A percentile compares a stretch with the other conserved stretches of the same genome.
phyloP scores from a whole-genome alignment of 2,113 vertebrate species.

The Thamnophis sirtalis region DNA sequence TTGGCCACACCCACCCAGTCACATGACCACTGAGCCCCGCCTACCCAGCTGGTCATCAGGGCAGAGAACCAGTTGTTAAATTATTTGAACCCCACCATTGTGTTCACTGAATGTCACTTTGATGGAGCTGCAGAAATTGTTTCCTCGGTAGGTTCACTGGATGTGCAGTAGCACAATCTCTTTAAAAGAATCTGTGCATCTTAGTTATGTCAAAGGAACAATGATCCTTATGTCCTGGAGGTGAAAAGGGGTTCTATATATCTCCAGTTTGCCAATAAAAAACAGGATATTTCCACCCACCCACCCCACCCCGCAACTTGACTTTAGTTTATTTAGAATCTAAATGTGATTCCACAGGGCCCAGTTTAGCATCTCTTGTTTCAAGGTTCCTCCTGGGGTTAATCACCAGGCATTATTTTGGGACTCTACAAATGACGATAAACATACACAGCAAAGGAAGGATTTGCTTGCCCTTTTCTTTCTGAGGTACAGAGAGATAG shows the following conservation, averaged over 20 bases:
- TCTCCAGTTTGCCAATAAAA: not conserved
- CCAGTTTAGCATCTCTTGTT: not conserved
- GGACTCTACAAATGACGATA: constrained; percentile 19
- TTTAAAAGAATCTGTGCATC: not conserved
- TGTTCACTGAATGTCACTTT: not conserved
- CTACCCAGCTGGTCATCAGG: no score
- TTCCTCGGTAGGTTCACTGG: no score
- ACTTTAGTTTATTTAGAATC: not conserved
- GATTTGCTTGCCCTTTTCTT: not conserved
- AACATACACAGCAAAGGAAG: constrained; percentile 11
- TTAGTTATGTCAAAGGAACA: not conserved
- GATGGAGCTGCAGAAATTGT: not conserved
- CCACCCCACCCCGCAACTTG: not conserved
- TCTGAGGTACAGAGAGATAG: not conserved
- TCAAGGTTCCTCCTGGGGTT: not conserved
- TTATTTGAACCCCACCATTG: no score
- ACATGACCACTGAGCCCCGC: no score
- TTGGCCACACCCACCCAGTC: no score
- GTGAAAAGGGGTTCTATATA: not conserved
- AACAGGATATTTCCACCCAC: not conserved
- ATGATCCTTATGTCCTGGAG: not conserved
- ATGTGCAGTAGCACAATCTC: not conserved
- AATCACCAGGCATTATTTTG: constrained; percentile 5
- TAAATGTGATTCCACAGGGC: not conserved
- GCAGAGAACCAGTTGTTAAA: no score